Conservation (phyloP, 2,888 invertebrate genomes). For the Geotrupes spiniger region DNA sequence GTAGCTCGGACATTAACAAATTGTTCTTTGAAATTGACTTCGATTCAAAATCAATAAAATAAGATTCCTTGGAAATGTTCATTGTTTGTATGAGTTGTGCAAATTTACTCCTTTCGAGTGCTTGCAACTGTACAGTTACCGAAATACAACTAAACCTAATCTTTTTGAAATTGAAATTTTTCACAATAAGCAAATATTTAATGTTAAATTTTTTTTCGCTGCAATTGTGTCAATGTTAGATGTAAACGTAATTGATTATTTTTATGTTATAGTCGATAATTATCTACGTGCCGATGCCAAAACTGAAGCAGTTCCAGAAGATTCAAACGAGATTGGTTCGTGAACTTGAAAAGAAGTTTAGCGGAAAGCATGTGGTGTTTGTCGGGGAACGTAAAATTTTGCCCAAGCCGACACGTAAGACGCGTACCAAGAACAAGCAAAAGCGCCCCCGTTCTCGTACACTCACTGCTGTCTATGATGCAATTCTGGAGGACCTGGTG, state of each 20-base stretch:
- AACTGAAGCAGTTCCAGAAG: conserved; percentile 96
- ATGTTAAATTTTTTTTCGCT: no score
- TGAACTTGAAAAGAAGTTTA: conserved; percentile 99
- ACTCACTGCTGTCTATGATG: conserved; percentile 95
- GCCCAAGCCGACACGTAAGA: conserved; percentile 96
- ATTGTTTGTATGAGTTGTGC: no score
- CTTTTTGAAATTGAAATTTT: no score
- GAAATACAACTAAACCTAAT: no score
- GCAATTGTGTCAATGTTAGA: background rate
- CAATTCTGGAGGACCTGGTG: conserved; percentile 94
- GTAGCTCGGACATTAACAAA: no score
- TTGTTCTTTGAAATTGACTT: no score
- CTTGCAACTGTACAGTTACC: no score
- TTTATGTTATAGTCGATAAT: conserved; percentile 79
- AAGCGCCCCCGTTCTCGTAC: conserved; percentile 81
- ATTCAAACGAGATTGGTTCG: conserved; percentile 94
- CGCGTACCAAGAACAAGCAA: conserved; percentile 74
- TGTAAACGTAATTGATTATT: conserved; percentile 6
- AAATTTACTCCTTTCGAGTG: no score
- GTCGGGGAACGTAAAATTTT: conserved; percentile 97
- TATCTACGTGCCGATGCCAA: conserved; percentile 98
- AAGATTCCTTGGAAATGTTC: no score
- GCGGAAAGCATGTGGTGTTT: conserved; percentile 97
- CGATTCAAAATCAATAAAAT: no score
- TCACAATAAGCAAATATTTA: no score